A percentile compares a stretch with the other conserved stretches of the same genome.
These are phyloP conservation scores for Drosophila nigrodunni DNA, from an alignment of 1,140 invertebrate genomes.

Conservation along the genomic window DNA sequence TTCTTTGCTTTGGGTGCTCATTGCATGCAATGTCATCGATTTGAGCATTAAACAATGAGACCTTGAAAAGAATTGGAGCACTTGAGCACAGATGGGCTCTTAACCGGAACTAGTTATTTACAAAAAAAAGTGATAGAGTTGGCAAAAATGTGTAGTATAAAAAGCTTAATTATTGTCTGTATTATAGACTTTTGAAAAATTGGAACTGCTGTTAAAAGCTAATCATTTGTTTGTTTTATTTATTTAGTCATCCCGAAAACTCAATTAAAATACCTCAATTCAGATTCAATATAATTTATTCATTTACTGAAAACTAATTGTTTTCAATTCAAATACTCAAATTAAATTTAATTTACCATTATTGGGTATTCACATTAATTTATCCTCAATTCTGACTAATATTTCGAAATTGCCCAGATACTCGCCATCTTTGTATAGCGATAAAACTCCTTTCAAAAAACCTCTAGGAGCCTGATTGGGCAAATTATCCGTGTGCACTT, in stretches of 20 bases:
- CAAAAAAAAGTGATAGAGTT: background rate
- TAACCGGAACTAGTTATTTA: background rate
- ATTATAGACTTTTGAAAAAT: no score
- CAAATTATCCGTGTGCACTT: background rate
- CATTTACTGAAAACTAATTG: no score
- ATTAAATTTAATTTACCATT: background rate
- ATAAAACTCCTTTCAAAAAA: background rate
- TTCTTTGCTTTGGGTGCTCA: background rate
- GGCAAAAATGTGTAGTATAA: background rate
- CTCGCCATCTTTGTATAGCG: background rate
- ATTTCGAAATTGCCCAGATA: background rate
- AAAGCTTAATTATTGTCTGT: no score
- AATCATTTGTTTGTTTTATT: no score
- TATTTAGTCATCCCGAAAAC: no score
- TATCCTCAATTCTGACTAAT: constrained; percentile 3
- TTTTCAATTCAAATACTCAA: no score
- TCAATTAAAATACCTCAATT: no score
- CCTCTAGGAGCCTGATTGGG: constrained; percentile 4
- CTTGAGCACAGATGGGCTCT: background rate
- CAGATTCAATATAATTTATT: no score
- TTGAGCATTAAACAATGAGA: constrained; percentile 2
- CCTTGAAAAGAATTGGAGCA: background rate
- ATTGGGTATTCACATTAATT: background rate
- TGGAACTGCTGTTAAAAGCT: no score
- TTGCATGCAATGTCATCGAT: constrained; percentile 18